Evolutionary conservation across 2,888 invertebrate genomes (phyloP).

Genomic region (Lepidochitona cinerea): DNA sequence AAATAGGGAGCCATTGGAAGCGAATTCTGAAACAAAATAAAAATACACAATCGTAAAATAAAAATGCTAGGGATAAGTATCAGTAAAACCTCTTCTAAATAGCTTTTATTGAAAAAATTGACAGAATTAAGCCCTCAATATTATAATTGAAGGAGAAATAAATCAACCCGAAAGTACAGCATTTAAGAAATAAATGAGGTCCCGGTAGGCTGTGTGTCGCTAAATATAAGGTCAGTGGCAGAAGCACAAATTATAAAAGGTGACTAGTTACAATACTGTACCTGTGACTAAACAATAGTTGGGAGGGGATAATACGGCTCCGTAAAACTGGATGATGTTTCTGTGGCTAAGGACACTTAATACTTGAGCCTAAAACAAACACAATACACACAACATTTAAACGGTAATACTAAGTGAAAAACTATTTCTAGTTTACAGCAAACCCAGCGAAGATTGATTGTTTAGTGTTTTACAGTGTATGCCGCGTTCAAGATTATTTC

Average conservation of each 20-base stretch:
- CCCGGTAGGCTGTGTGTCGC: no score
- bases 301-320: slow-evolving; percentile 69
- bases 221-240: no score
- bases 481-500: no score
- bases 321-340: slow-evolving; percentile 71
- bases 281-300: slow-evolving; percentile 72
- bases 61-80: not conserved
- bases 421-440: no score
- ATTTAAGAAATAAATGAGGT: no score
- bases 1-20: slow-evolving; percentile 66
- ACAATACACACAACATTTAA: not conserved
- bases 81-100: not conserved
- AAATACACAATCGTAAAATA: no score
- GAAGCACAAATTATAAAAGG: no score
- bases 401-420: not conserved
- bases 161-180: no score
- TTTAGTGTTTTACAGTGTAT: no score
- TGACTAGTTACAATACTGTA: no score
- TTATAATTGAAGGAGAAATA: not conserved
- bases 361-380: slow-evolving; percentile 66
- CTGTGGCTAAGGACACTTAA: slow-evolving; percentile 70
- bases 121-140: not conserved
- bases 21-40: slow-evolving; percentile 60
- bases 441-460: no score
- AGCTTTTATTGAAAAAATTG: not conserved